These are phyloP conservation scores for Saiga tatarica DNA, from an alignment of 2,113 vertebrate genomes.

Conservation along the genomic window DNA sequence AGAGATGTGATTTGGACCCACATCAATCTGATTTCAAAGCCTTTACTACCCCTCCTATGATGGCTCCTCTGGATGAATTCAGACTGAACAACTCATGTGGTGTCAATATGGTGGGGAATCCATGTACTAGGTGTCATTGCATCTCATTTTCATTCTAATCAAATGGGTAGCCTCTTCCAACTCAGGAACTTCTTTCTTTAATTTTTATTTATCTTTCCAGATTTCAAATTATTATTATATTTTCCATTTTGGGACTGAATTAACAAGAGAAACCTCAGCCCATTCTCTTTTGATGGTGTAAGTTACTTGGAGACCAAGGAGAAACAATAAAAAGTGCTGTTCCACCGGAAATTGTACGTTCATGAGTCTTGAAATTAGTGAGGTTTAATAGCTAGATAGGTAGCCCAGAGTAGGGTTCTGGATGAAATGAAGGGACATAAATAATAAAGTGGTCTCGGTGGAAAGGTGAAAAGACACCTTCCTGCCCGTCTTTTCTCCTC, in stretches of 20 bases:
- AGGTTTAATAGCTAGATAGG: not conserved
- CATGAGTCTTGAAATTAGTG: not conserved
- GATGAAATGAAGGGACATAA: slow-evolving; percentile 3
- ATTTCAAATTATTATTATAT: not conserved
- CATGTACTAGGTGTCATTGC: not conserved
- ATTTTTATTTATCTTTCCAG: not conserved
- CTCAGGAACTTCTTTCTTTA: not conserved
- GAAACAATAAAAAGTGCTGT: not conserved
- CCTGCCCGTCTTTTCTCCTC: not conserved
- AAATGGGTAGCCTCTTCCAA: not conserved
- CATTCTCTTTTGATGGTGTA: not conserved
- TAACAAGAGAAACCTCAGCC: not conserved
- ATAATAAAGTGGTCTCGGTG: not conserved
- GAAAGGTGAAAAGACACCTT: not conserved
- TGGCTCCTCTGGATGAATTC: not conserved
- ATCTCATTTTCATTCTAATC: not conserved
- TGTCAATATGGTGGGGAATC: not conserved
- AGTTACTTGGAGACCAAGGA: not conserved
- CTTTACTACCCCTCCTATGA: not conserved
- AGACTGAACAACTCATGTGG: not conserved
- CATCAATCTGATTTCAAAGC: not conserved
- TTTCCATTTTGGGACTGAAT: not conserved
- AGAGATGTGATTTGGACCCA: not conserved
- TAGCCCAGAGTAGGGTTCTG: not conserved
- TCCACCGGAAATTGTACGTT: not conserved